Percentiles rank a stretch among this genome's conserved stretches.
These are phyloP conservation scores for Andrena camellia DNA, from an alignment of 2,888 invertebrate species.

Conservation along the genomic window DNA sequence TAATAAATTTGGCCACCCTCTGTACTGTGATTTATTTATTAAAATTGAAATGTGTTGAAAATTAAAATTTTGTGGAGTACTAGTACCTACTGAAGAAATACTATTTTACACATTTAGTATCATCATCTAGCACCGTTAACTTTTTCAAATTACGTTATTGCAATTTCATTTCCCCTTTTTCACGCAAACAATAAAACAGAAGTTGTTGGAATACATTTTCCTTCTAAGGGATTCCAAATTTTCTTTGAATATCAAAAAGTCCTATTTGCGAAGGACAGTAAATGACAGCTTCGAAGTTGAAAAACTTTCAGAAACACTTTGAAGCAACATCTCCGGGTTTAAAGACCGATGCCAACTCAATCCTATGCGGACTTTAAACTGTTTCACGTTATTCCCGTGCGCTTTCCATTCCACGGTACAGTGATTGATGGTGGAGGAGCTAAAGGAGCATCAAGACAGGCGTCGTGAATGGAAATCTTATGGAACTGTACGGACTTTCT, in stretches of 20 bases:
- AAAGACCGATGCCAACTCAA: neutral
- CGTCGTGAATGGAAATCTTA: constrained; percentile 75
- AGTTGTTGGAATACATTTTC: neutral
- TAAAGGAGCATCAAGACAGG: constrained; percentile 37
- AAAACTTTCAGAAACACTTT: neutral
- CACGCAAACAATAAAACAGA: too few species aligned
- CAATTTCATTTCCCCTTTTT: too few species aligned
- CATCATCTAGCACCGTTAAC: too few species aligned
- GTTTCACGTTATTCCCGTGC: constrained; percentile 24
- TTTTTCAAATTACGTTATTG: too few species aligned
- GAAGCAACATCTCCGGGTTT: neutral
- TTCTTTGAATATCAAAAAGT: neutral
- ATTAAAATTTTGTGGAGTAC: too few species aligned
- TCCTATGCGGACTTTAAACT: constrained; percentile 14
- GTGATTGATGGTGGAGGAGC: constrained; percentile 60
- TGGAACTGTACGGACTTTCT: constrained; percentile 75
- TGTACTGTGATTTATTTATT: too few species aligned
- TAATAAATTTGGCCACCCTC: too few species aligned
- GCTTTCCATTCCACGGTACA: constrained; percentile 30
- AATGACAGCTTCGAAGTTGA: neutral
- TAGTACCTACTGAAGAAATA: too few species aligned
- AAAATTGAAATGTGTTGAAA: too few species aligned
- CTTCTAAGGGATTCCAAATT: neutral
- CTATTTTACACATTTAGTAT: too few species aligned
- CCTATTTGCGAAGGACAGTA: too few species aligned